Conservation (phyloP, 2,888 invertebrate species). For the Calephelis perditalis region DNA sequence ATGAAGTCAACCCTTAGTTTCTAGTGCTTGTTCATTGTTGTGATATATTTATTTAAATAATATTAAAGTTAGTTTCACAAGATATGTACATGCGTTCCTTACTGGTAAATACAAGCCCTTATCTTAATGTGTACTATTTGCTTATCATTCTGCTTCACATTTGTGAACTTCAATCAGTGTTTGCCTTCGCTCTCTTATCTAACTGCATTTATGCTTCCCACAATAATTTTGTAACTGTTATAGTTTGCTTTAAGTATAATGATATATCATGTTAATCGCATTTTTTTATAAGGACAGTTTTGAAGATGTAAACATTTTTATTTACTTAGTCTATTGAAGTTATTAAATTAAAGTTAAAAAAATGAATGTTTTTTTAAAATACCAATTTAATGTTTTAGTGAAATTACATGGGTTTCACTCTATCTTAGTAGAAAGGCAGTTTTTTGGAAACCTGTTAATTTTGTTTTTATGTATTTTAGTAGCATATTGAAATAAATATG, state of each 20-base stretch:
- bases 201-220: slow-evolving; percentile 17
- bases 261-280: slow-evolving; percentile 12
- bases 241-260: slow-evolving; percentile 4
- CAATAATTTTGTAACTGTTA: slow-evolving; percentile 11
- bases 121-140: slow-evolving; percentile 18
- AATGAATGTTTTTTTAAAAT: too few relatives aligned
- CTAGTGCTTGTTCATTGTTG: slow-evolving; percentile 16
- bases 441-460: too few relatives aligned
- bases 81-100: slow-evolving; percentile 9
- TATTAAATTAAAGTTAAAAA: slow-evolving; percentile 5
- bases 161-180: slow-evolving; percentile 10
- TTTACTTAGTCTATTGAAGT: slow-evolving; percentile 10
- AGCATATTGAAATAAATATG: too few relatives aligned
- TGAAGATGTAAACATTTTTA: slow-evolving; percentile 11
- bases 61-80: neutral
- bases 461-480: too few relatives aligned
- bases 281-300: slow-evolving; percentile 14
- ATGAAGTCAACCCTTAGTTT: slow-evolving; percentile 12
- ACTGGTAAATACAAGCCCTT: slow-evolving; percentile 11
- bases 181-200: slow-evolving; percentile 18
- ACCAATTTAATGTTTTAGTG: too few relatives aligned
- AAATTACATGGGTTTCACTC: too few relatives aligned
- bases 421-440: too few relatives aligned
- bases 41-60: slow-evolving; percentile 19
- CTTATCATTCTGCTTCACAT: slow-evolving; percentile 14